Evolutionary conservation across 1,140 invertebrate species (phyloP), one percentile per base, ranked within the genome.

Genomic region (Phortica variegata): DNA sequence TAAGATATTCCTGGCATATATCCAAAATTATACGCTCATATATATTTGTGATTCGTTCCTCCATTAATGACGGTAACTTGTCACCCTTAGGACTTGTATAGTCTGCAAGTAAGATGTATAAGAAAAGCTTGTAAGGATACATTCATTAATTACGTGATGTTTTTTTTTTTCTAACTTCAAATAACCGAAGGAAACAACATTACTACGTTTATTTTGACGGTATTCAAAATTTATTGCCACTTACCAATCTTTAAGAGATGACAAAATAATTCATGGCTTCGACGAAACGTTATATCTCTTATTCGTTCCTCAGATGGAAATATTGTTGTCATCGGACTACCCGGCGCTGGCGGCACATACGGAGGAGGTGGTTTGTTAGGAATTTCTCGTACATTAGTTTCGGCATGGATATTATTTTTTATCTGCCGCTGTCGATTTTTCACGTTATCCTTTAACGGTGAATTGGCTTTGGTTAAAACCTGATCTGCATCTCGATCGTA

Each of bases 311-410:
- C 57, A 4, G 57, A 50, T 43, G 60, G 60, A 42, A 57, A 60
- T 33, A 60, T 59, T 19, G 57, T 60, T 18, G 57, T 62, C 57
- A 60, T 60, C 20, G 60, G 60, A 52, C 57, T 57, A 12, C 57
- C 57, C 33, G 56, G 57, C 8, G 57, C 57, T 12, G 57, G 57
- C 8, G 60, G 60, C 16, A 57, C 50, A 47, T 61, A 61, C 6
- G 60, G 60, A 5, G 60, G 60, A 9, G 60, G 60, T 13, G 60
- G 60, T 46, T 62, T 62, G 37, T 62, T 62, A 8, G 60, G 60
- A 17, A 62, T 62, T 48, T 60, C 60, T 19, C 57, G n/a, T n/a
- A n/a, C n/a, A n/a, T n/a, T n/a, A n/a, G n/a, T n/a, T n/a, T n/a
- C n/a, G n/a, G n/a, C n/a, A n/a, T n/a, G n/a, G n/a, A n/a, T n/a